Evolutionary conservation across 2,888 invertebrate species (phyloP).

Genomic region (Apoda limacodes): DNA sequence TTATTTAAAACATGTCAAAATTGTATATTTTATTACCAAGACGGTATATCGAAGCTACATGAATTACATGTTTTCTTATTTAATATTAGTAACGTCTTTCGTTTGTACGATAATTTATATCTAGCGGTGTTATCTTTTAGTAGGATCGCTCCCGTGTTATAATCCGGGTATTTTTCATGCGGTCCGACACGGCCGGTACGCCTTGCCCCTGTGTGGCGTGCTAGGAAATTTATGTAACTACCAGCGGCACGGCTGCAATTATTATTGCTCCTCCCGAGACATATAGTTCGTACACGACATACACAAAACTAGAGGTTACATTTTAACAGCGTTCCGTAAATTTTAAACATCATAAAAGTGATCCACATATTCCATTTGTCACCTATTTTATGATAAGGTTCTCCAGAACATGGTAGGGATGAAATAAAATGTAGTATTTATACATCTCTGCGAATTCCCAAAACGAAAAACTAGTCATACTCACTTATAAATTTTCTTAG

Average conservation of each 20-base stretch:
- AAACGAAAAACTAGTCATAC: no score
- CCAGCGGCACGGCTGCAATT: constrained; percentile 48
- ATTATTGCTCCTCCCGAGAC: constrained; percentile 38
- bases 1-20: constrained; percentile 69
- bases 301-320: no score
- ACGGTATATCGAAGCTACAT: constrained; percentile 52
- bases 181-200: constrained; percentile 24
- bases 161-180: constrained; percentile 68
- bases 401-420: no score
- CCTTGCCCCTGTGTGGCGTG: constrained; percentile 32
- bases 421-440: no score
- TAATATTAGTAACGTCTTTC: constrained; percentile 65
- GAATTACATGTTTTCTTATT: constrained; percentile 69
- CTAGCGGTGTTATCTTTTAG: constrained; percentile 52
- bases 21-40: constrained; percentile 59
- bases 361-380: no score
- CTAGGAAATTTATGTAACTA: constrained; percentile 55
- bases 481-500: no score
- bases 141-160: constrained; percentile 61
- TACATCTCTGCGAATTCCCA: no score
- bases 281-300: no score
- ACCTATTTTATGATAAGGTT: no score
- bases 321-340: no score
- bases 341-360: no score
- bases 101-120: constrained; percentile 66